These are phyloP conservation scores for Hemicentrotus pulcherrimus DNA, from an alignment of 35 echinoderm and acorn worm genomes.

Conservation along the genomic window DNA sequence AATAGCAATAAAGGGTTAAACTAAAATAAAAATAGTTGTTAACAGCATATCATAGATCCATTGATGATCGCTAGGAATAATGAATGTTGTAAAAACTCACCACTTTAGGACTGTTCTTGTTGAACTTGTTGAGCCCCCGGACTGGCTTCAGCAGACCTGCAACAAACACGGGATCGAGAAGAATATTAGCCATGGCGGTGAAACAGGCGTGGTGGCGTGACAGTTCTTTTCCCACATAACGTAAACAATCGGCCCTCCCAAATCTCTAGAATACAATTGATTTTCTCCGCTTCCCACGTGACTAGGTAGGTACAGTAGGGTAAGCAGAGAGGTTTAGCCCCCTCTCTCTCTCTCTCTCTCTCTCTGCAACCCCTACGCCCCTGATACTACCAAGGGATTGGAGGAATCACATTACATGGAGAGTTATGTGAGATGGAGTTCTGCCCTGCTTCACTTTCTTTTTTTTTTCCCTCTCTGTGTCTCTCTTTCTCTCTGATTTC, in stretches of 20 bases:
- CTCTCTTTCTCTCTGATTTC: not conserved
- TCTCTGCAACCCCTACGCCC: not conserved
- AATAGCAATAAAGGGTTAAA: not conserved
- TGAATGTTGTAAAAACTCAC: not conserved
- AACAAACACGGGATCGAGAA: slow-evolving; percentile 67
- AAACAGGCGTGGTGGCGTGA: not conserved
- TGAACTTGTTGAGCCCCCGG: slow-evolving; percentile 61
- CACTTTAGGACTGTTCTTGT: slow-evolving; percentile 61
- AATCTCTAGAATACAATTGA: slow-evolving; percentile 16
- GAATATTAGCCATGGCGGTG: slow-evolving; percentile 58
- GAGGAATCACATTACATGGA: not conserved
- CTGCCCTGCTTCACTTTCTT: not conserved
- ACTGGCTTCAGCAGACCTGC: slow-evolving; percentile 83
- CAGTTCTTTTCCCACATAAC: slow-evolving; percentile 22
- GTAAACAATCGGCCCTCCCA: slow-evolving; percentile 33
- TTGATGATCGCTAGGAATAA: too few relatives aligned
- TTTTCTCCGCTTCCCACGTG: slow-evolving; percentile 3
- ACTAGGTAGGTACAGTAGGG: not conserved
- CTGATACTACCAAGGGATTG: not conserved
- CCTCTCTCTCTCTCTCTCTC: not conserved
- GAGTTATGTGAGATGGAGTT: not conserved
- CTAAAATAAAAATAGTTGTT: not conserved
- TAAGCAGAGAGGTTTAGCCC: not conserved
- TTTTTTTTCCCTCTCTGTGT: not conserved
- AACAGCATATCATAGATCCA: not conserved